These are phyloP conservation scores for Papilio demoleus DNA, from an alignment of 2,888 invertebrate species.

Conservation along the genomic window DNA sequence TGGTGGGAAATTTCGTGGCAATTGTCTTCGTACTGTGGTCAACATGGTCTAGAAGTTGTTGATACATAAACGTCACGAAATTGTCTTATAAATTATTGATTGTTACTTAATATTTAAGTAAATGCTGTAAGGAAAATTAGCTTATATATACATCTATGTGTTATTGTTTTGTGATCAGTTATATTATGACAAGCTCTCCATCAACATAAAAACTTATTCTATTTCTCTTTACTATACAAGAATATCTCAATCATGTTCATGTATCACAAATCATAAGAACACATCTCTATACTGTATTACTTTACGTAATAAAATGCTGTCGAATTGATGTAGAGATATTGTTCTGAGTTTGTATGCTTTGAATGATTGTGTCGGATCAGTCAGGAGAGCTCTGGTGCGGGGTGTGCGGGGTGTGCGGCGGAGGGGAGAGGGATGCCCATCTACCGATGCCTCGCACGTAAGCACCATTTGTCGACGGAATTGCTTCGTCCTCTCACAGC, in stretches of 20 bases:
- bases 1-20: too few relatives aligned
- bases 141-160: too few relatives aligned
- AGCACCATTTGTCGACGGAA: constrained; percentile 30
- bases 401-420: background rate
- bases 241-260: background rate
- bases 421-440: background rate
- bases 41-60: too few relatives aligned
- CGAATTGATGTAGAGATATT: constrained; percentile 1
- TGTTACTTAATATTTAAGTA: too few relatives aligned
- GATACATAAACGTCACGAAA: too few relatives aligned
- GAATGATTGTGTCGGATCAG: constrained; percentile 17
- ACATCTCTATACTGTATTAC: background rate
- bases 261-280: background rate
- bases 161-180: background rate
- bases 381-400: constrained; percentile 1
- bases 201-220: background rate
- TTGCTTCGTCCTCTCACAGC: constrained; percentile 17
- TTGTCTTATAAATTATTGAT: too few relatives aligned
- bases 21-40: too few relatives aligned
- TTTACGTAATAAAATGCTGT: background rate
- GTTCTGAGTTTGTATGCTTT: constrained; percentile 2
- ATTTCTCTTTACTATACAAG: background rate
- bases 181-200: background rate
- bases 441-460: constrained; percentile 30
- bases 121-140: too few relatives aligned